Base-by-base conservation (phyloP, 2,113 vertebrate species). In the Chitala chitala region DNA sequence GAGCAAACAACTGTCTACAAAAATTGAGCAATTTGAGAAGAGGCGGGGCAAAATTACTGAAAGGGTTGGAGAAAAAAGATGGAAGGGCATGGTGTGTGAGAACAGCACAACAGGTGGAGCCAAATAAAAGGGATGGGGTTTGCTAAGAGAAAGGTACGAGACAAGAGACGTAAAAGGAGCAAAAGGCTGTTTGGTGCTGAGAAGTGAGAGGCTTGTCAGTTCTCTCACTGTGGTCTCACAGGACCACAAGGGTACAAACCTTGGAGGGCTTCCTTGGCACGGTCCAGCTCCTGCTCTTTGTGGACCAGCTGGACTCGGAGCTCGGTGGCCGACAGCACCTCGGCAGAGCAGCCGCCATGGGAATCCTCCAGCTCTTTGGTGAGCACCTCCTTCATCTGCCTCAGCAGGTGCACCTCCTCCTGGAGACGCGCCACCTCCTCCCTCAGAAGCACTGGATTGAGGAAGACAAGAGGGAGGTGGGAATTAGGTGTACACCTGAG, bases 331-430 rank as follows among this genome's bases (percentile, higher is more conserved):
- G 96, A 96, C 73, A 98, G 94, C 77, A 96, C 87, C 85, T 96
- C 94, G 0, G 94, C 88, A 0, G 94, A 93, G 71, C 94, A 95
- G 84, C 94, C 89, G 26, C 94, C 94, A 15, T 95, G 95, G 0
- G 92, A 92, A 86, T 99, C 96, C 86, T 99, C 96, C 90, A 99
- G 90, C 83, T 99, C 96, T 79, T 96, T 98, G 0, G 93, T 90
- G 84, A 98, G 81, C 95, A 97, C 93, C 82, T 98, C 96, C 93
- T 98, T 98, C 95, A 99, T 98, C 89, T 98, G 95, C 63, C 94
- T 89, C 83, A 98, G 92, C 87, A 97, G 91, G 86, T 95, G 94
- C n/a, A 98, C 94, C 87, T 98, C 95, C 84, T 98, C 94, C 89
- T 99, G 96, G 61, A 99, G 94, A 89, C 95, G 94, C 20, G 92